Evolutionary conservation across 2,797 vertebrate species (phyloP), one percentile per base, ranked within the genome.

Genomic region (Luscinia luscinia): DNA sequence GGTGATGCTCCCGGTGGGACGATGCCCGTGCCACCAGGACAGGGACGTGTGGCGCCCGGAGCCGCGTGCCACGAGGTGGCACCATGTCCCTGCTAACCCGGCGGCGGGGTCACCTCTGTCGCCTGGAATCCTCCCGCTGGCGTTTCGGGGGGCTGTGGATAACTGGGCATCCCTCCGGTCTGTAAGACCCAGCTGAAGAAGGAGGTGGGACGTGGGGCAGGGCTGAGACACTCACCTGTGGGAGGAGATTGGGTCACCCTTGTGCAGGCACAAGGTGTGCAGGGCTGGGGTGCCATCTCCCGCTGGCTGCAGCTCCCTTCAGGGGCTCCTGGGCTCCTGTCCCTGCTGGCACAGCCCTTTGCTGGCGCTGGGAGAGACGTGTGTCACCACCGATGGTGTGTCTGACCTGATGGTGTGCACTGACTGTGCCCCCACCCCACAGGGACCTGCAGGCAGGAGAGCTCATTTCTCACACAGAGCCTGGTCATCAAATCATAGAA

Each of bases 11-110:
- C 52, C 57, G 0, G 15, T 36, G 64, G 52, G 27, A 49, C 12
- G 64, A 0, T 28, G 41, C 26, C 86, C 69, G 21, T 51, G 34
- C 57, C 52, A 3, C 52, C 9, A 12, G 79, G 92, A 74, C 75
- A 24, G 28, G 66, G 75, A 62, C 5, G 11, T 0, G 21, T 45
- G 85, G 15, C 36, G 6, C 36, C 32, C 51, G 3, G 87, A 91
- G 72, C 74, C 4, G 7, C 6, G 27, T 81, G 91, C 97, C 97
- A 95, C 89, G 87, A 97, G 97, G 96, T 97, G 97, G 97, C 97
- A 95, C 96, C 97, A 95, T 88, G 95, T 77, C 73, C 86, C 80
- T 94, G 96, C 89, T 75, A 93, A 94, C 81, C 93, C 11, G 8
- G 13, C 9, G 1, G 14, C 7, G 3, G 79, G 93, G 84, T 84